A percentile compares a stretch with the other conserved stretches of the same genome.
Conservation (phyloP, 1,140 invertebrate genomes). For the Lysiphlebus fabarum region DNA sequence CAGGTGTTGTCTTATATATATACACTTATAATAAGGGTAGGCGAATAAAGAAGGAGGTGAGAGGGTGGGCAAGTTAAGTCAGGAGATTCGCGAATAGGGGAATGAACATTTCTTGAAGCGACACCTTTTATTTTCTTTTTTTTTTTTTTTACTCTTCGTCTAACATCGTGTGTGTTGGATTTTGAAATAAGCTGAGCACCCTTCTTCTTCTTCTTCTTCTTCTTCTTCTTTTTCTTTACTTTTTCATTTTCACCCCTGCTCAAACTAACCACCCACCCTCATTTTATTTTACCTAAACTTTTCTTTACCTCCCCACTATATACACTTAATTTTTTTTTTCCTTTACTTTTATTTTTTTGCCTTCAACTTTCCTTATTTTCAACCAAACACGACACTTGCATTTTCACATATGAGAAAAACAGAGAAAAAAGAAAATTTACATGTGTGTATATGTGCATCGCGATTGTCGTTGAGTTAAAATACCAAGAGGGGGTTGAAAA, state of each 20-base stretch:
- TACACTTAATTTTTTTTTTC: not conserved
- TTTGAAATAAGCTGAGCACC: conserved; percentile 46
- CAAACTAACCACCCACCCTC: conserved; percentile 20
- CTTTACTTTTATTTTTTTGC: not conserved
- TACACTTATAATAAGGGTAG: too few relatives aligned
- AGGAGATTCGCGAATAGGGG: conserved; percentile 13
- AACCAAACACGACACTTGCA: conserved; percentile 5
- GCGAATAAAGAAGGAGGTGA: not conserved
- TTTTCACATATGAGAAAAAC: conserved; percentile 1
- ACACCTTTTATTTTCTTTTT: conserved; percentile 28
- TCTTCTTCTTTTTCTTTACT: conserved; percentile 24
- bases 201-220: conserved; percentile 27
- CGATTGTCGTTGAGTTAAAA: not conserved
- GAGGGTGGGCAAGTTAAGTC: conserved; percentile 3
- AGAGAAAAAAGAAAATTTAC: not conserved
- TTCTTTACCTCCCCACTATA: conserved; percentile 23
- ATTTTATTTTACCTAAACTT: not conserved
- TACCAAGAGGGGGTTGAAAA: conserved; percentile 17
- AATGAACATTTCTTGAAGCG: conserved; percentile 36
- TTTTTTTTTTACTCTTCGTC: conserved; percentile 20
- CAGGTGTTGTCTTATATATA: too few relatives aligned
- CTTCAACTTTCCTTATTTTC: conserved; percentile 2
- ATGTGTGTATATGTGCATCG: conserved; percentile 6
- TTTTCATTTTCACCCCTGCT: not conserved
- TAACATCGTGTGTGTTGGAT: conserved; percentile 40